Conservation (phyloP, 2,113 vertebrate genomes). For the Melanerpes formicivorus region DNA sequence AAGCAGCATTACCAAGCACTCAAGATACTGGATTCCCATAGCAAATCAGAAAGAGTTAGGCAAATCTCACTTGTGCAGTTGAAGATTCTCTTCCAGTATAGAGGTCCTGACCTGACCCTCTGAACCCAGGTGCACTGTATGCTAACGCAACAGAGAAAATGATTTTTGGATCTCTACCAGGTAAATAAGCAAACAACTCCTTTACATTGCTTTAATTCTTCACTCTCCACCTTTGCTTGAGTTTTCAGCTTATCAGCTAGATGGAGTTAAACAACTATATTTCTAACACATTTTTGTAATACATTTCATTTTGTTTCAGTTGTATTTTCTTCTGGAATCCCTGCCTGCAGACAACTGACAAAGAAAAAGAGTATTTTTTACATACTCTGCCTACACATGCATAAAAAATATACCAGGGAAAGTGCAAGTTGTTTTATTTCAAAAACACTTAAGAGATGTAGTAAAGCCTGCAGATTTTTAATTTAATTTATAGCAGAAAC, state of each 20-base stretch:
- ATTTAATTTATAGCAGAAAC: not conserved
- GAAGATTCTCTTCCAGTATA: not conserved
- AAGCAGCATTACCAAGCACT: not conserved
- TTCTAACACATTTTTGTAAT: not conserved
- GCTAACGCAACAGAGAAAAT: not conserved
- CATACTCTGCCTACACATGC: not conserved
- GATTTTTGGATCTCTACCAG: not conserved
- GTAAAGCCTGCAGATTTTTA: not conserved
- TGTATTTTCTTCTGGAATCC: not conserved
- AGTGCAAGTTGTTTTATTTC: not conserved
- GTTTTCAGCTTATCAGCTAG: not conserved
- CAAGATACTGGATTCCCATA: not conserved
- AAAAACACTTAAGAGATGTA: not conserved
- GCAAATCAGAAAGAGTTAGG: not conserved
- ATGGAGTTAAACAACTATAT: not conserved
- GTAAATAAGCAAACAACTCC: not conserved
- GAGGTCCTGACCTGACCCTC: not conserved
- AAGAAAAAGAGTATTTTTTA: not conserved
- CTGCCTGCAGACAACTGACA: not conserved
- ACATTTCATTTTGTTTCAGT: not conserved
- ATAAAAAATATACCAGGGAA: not conserved
- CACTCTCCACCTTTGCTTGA: not conserved
- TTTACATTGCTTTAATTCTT: not conserved
- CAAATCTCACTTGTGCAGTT: not conserved
- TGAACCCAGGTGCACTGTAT: not conserved